Conservation (phyloP, 2,113 vertebrate species). For the Callithrix jacchus region DNA sequence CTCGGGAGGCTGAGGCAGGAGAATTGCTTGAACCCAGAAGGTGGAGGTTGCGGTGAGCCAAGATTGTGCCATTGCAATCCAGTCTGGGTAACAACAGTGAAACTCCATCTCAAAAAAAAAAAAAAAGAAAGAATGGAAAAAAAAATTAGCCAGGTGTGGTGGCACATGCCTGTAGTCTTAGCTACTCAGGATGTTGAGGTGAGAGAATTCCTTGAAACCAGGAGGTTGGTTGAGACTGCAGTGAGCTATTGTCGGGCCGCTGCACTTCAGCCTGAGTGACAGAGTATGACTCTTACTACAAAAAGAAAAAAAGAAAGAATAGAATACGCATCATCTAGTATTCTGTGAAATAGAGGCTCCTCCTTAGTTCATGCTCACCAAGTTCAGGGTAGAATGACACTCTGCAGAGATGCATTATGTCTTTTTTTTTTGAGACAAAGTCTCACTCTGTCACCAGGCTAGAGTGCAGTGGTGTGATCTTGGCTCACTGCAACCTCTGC, state of each 20-base stretch:
- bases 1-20: no score
- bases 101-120: neutral
- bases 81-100: no score
- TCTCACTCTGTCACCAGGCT: no score
- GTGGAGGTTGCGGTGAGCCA: no score
- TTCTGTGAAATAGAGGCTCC: neutral
- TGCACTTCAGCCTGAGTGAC: no score
- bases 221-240: neutral
- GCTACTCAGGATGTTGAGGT: neutral
- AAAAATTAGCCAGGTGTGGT: neutral
- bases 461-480: no score
- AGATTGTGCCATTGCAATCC: no score
- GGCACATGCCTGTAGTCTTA: neutral
- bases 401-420: neutral
- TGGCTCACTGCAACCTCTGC: no score
- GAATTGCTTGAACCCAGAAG: no score
- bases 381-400: neutral
- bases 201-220: neutral
- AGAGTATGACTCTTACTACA: neutral
- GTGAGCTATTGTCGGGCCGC: neutral
- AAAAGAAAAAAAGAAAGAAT: neutral
- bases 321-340: neutral
- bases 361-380: neutral
- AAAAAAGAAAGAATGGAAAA: neutral
- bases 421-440: neutral